A percentile compares a stretch with the other conserved stretches of the same genome.
phyloP scores from a whole-genome alignment of 2,888 invertebrate genomes.

The Cheilosia vernalis region DNA sequence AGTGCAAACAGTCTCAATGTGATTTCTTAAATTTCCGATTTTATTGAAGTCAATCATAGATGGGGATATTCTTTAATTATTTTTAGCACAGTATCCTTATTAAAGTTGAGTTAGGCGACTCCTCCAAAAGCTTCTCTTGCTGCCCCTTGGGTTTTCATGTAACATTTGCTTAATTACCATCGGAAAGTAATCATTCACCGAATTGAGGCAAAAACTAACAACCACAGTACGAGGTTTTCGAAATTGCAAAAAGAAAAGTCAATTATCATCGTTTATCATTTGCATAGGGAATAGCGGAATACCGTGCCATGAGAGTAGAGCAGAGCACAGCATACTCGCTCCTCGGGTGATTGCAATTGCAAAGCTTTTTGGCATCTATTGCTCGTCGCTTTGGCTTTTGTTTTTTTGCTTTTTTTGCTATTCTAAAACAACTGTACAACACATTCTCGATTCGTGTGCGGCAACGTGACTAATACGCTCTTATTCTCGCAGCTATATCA shows the following conservation, averaged over 20 bases:
- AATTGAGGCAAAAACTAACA: neutral
- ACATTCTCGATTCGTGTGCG: conserved; percentile 59
- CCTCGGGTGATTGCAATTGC: conserved; percentile 42
- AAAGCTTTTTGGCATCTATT: conserved; percentile 47
- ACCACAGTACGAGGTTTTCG: conserved; percentile 17
- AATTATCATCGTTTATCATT: conserved; percentile 57
- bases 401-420: conserved; percentile 18
- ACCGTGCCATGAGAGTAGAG: neutral
- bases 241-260: conserved; percentile 42
- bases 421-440: conserved; percentile 56
- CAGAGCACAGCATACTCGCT: neutral
- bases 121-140: neutral
- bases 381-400: conserved; percentile 3
- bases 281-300: conserved; percentile 28
- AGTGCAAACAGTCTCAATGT: too few relatives aligned
- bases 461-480: conserved; percentile 59
- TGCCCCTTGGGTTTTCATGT: neutral
- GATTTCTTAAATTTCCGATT: too few relatives aligned
- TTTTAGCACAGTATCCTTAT: too few relatives aligned
- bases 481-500: conserved; percentile 41
- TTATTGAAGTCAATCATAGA: too few relatives aligned
- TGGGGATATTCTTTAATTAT: too few relatives aligned
- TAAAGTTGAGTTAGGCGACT: too few relatives aligned
- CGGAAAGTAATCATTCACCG: conserved; percentile 38
- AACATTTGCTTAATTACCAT: conserved; percentile 45